A percentile compares a stretch with the other conserved stretches of the same genome.
Evolutionary conservation across 2,113 vertebrate genomes (phyloP).

Genomic region (Synodontis membranacea): DNA sequence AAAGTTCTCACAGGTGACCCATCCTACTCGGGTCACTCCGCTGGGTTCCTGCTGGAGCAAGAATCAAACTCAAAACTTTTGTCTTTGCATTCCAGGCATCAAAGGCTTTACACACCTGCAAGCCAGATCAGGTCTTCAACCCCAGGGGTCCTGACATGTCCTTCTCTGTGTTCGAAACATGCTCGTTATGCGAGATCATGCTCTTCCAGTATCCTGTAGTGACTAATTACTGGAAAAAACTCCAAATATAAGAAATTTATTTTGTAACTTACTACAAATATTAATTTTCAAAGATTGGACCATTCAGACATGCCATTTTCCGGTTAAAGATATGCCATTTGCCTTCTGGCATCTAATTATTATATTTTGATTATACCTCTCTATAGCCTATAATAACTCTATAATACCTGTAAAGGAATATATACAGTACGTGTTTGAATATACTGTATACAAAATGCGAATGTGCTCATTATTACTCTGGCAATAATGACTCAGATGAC

Average conservation of each 20-base stretch:
- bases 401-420: background rate
- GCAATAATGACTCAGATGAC: background rate
- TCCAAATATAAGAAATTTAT: background rate
- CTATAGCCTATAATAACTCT: too few relatives aligned
- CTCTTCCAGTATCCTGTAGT: background rate
- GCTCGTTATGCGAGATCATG: background rate
- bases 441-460: too few relatives aligned
- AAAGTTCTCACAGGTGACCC: background rate
- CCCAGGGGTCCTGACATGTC: slow-evolving; percentile 12
- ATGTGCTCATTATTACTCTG: background rate
- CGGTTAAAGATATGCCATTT: background rate
- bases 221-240: too few relatives aligned
- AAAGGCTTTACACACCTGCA: background rate
- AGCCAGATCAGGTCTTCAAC: slow-evolving; percentile 3
- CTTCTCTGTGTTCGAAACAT: background rate
- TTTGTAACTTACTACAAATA: too few relatives aligned
- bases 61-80: background rate
- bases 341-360: background rate
- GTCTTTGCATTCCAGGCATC: slow-evolving; percentile 16
- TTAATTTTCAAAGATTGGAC: background rate
- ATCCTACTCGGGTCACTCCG: background rate
- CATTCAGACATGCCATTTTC: background rate
- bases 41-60: background rate
- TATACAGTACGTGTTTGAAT: background rate
- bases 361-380: too few relatives aligned